phyloP scores from a whole-genome alignment of 2,797 vertebrate species.

The Poeciliopsis infans region DNA sequence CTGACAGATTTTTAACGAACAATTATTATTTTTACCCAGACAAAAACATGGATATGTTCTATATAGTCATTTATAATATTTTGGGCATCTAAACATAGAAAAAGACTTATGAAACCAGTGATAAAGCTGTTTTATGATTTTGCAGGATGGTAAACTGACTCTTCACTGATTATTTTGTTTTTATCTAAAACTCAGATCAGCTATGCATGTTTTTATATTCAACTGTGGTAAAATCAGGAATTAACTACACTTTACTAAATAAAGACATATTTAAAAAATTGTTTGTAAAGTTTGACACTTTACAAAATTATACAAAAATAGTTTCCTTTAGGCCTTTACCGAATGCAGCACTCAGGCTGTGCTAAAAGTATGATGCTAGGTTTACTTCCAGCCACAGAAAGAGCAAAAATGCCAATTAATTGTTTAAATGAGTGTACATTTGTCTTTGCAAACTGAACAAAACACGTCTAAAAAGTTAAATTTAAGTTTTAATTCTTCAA shows the following conservation, averaged over 20 bases:
- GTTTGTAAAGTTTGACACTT: not conserved
- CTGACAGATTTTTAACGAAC: not conserved
- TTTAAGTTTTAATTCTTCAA: not conserved
- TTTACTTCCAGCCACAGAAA: not conserved
- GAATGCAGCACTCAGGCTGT: not conserved
- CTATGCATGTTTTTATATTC: not conserved
- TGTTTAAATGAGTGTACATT: not conserved
- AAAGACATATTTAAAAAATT: not conserved
- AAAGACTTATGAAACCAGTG: not conserved
- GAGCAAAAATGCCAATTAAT: not conserved
- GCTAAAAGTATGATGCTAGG: not conserved
- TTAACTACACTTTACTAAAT: not conserved
- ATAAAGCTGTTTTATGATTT: not conserved
- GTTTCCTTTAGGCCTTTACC: not conserved
- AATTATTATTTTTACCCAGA: not conserved
- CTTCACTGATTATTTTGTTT: not conserved
- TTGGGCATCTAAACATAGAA: not conserved
- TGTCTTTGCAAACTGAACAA: not conserved
- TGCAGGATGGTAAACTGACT: not conserved
- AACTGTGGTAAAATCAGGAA: not conserved
- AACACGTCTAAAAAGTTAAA: not conserved
- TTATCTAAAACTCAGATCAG: not conserved
- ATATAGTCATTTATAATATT: not conserved
- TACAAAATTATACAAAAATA: not conserved
- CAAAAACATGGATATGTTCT: not conserved